phyloP scores from a whole-genome alignment of 2,888 invertebrate species.

The Tortrix viridana region DNA sequence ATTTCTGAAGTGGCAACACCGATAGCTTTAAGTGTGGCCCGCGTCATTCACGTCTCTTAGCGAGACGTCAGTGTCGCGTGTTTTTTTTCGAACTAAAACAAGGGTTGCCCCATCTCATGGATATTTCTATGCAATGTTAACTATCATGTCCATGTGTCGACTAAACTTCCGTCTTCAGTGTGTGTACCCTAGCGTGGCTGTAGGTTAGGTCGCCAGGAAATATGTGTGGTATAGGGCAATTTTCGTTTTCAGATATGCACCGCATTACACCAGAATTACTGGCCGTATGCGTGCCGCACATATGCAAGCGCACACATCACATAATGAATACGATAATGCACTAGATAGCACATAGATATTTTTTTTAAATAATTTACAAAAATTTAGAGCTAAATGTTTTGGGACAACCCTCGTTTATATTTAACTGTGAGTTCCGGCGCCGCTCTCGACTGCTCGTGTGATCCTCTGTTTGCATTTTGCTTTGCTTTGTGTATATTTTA shows the following conservation, averaged over 20 bases:
- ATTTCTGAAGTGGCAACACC: conserved; percentile 55
- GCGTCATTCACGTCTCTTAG: conserved; percentile 55
- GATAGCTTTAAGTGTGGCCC: conserved; percentile 64
- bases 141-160: conserved; percentile 82
- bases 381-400: conserved; percentile 80
- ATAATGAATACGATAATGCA: conserved; percentile 79
- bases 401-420: conserved; percentile 84
- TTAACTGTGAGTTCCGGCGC: conserved; percentile 71
- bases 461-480: conserved; percentile 53
- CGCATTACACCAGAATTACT: conserved; percentile 84
- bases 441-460: conserved; percentile 79
- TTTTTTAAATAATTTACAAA: conserved; percentile 72
- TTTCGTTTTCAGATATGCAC: conserved; percentile 85
- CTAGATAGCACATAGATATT: conserved; percentile 83
- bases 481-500: conserved; percentile 43
- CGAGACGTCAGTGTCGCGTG: conserved; percentile 58
- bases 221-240: conserved; percentile 85
- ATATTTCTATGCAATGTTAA: conserved; percentile 79
- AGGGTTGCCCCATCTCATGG: conserved; percentile 85
- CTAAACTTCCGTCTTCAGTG: conserved; percentile 78
- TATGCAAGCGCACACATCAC: conserved; percentile 84
- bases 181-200: conserved; percentile 72
- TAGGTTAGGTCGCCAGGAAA: conserved; percentile 77
- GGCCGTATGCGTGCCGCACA: conserved; percentile 84
- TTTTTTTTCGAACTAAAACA: conserved; percentile 72